A percentile compares a stretch with the other conserved stretches of the same genome.
Evolutionary conservation across 1,140 invertebrate species (phyloP).

Genomic region (Panulirus ornatus): DNA sequence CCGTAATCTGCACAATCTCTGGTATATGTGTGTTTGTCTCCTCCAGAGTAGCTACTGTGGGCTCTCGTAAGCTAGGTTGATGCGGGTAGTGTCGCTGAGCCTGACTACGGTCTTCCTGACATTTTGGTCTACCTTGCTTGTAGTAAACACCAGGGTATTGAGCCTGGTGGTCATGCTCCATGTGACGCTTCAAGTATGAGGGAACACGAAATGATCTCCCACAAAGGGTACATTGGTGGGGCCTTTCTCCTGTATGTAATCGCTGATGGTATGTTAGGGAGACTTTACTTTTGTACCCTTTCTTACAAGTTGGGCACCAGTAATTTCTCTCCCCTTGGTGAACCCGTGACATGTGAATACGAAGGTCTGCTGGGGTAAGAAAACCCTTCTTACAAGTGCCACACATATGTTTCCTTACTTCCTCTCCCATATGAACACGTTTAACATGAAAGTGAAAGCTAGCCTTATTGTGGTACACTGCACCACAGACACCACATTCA

Average conservation of each 20-base stretch:
- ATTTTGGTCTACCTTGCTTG: conserved; percentile 59
- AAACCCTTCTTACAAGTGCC: conserved; percentile 53
- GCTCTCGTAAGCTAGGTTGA: not conserved
- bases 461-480: conserved; percentile 63
- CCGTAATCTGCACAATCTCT: conserved; percentile 63
- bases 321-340: conserved; percentile 67
- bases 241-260: conserved; percentile 68
- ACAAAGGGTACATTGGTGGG: conserved; percentile 68
- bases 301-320: conserved; percentile 68
- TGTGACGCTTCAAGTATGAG: conserved; percentile 66
- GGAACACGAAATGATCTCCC: conserved; percentile 62
- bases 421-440: conserved; percentile 64
- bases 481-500: conserved; percentile 57
- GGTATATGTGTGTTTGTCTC: conserved; percentile 25
- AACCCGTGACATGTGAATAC: conserved; percentile 63
- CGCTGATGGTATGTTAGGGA: conserved; percentile 70
- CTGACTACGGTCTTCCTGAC: conserved; percentile 48
- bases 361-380: conserved; percentile 50
- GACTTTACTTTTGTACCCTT: conserved; percentile 68
- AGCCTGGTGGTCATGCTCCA: conserved; percentile 67
- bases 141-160: conserved; percentile 63
- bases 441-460: conserved; percentile 68
- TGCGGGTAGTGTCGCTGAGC: conserved; percentile 17
- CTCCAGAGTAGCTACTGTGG: not conserved
- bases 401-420: conserved; percentile 56